Evolutionary conservation across 2,888 invertebrate species (phyloP).

Genomic region (Xanthia icteritia): DNA sequence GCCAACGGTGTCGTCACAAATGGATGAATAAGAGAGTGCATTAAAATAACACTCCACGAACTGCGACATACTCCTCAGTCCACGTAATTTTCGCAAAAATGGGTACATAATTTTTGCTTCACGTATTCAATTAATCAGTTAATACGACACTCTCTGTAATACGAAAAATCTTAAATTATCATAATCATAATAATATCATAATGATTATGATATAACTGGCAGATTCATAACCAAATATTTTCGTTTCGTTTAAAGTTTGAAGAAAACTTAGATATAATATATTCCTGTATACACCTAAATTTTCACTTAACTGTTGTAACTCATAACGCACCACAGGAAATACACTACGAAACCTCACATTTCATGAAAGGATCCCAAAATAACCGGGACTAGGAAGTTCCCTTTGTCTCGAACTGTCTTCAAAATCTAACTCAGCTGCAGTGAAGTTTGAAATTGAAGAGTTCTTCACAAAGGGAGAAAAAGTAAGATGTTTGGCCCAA

Average conservation of each 20-base stretch:
- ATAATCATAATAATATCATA: too few species aligned
- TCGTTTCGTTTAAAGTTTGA: background rate
- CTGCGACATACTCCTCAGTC: too few species aligned
- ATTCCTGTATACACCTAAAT: constrained; percentile 1
- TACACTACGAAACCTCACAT: background rate
- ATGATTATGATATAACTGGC: too few species aligned
- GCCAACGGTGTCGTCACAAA: background rate
- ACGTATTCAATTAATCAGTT: too few species aligned
- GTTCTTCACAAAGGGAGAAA: constrained; percentile 30
- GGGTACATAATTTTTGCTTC: too few species aligned
- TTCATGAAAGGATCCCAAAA: constrained; percentile 24
- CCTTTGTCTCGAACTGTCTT: constrained; percentile 17
- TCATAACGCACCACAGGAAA: background rate
- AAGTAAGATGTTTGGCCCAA: constrained; percentile 32
- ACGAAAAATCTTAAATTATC: too few species aligned
- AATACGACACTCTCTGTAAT: too few species aligned
- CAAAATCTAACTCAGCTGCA: constrained; percentile 25
- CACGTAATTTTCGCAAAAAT: too few species aligned
- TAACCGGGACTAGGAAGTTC: constrained; percentile 4
- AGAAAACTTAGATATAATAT: background rate
- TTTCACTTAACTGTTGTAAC: background rate
- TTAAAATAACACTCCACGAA: background rate
- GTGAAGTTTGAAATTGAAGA: constrained; percentile 48
- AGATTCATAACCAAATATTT: background rate
- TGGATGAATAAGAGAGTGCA: background rate